Percentiles rank a stretch among this genome's conserved stretches.
Conservation (phyloP, 2,888 invertebrate genomes). For the Stegana nigrithorax region DNA sequence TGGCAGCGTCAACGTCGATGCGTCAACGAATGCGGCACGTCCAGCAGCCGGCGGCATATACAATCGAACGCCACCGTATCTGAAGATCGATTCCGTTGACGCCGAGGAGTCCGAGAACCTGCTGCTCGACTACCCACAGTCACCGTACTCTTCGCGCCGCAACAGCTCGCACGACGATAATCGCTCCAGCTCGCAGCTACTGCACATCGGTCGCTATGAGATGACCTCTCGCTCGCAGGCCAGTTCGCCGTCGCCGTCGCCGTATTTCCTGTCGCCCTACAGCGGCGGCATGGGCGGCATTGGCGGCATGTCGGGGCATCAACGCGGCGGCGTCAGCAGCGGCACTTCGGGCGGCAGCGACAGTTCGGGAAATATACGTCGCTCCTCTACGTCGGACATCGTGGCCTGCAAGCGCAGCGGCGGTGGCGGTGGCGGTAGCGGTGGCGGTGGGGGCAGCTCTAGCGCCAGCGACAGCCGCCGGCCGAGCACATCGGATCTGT, state of each 20-base stretch:
- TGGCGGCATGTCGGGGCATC: background rate
- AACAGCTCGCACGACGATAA: slow-evolving; percentile 54
- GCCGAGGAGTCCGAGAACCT: slow-evolving; percentile 58
- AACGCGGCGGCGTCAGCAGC: slow-evolving; percentile 16
- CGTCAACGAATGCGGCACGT: slow-evolving; percentile 5
- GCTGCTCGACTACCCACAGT: slow-evolving; percentile 62
- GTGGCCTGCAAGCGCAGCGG: slow-evolving; percentile 52
- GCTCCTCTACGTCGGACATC: slow-evolving; percentile 69
- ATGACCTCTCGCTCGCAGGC: slow-evolving; percentile 50
- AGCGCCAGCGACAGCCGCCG: slow-evolving; percentile 59
- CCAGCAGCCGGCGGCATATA: slow-evolving; percentile 20
- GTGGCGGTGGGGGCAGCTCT: slow-evolving; percentile 27
- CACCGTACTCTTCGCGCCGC: slow-evolving; percentile 61
- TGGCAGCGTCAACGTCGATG: background rate
- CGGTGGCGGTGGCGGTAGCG: background rate
- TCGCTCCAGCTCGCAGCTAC: slow-evolving; percentile 54
- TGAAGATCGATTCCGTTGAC: slow-evolving; percentile 65
- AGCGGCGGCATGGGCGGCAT: slow-evolving; percentile 25
- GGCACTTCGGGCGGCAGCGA: slow-evolving; percentile 17
- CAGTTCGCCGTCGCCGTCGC: slow-evolving; percentile 49
- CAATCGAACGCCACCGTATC: slow-evolving; percentile 61
- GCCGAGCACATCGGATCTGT: slow-evolving; percentile 66
- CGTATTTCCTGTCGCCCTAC: slow-evolving; percentile 65
- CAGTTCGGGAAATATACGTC: slow-evolving; percentile 58
- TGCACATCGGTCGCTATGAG: slow-evolving; percentile 54